A percentile compares a stretch with the other conserved stretches of the same genome.
These are phyloP conservation scores for Hycleus cichorii DNA, from an alignment of 1,140 invertebrate species.

Conservation along the genomic window DNA sequence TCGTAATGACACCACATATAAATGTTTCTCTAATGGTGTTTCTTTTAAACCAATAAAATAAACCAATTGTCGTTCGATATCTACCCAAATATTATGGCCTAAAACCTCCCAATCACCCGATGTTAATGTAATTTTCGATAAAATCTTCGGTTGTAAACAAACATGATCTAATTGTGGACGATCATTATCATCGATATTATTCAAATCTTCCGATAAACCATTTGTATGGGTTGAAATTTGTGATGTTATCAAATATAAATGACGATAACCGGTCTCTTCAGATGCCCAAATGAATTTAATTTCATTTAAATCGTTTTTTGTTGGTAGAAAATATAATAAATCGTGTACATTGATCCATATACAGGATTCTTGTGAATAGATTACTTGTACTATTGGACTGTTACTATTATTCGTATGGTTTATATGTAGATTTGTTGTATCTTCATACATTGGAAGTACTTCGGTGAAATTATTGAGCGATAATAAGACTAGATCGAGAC, in stretches of 20 bases:
- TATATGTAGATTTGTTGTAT: constrained; percentile 22
- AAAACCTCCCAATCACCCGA: constrained; percentile 78
- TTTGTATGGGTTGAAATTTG: constrained; percentile 43
- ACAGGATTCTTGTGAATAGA: constrained; percentile 62
- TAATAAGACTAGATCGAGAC: constrained; percentile 66
- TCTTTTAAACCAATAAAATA: constrained; percentile 78
- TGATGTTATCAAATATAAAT: constrained; percentile 75
- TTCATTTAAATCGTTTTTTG: constrained; percentile 43
- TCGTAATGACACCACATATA: constrained; percentile 69
- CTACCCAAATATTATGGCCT: constrained; percentile 70
- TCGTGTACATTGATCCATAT: constrained; percentile 92
- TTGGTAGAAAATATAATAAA: constrained; percentile 74
- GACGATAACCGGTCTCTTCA: constrained; percentile 85
- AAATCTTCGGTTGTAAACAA: constrained; percentile 50
- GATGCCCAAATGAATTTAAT: constrained; percentile 85
- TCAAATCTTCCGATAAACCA: constrained; percentile 41
- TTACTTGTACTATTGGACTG: constrained; percentile 49
- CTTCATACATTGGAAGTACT: constrained; percentile 49
- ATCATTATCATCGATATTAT: neutral
- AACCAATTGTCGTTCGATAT: constrained; percentile 59
- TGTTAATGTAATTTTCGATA: constrained; percentile 64
- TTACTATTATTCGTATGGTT: constrained; percentile 8
- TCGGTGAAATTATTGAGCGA: constrained; percentile 67
- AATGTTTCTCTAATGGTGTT: constrained; percentile 72
- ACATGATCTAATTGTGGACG: constrained; percentile 45